Percentiles rank a stretch among this genome's conserved stretches.
Conservation (phyloP, 1,140 invertebrate species). For the Brachionus asplanchnoidis region DNA sequence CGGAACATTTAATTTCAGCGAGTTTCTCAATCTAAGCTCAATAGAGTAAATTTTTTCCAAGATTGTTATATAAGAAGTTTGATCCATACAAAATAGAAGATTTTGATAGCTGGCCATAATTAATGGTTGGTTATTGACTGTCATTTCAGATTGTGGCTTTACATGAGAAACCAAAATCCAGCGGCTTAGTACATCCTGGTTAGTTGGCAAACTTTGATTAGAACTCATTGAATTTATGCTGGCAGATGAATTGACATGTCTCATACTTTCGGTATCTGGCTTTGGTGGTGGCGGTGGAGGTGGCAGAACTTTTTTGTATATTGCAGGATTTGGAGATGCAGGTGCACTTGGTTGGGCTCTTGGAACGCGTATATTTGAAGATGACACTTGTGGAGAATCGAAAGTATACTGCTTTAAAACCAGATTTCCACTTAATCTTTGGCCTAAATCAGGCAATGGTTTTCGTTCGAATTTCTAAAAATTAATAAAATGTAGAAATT, state of each 20-base stretch:
- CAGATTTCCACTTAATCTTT: background rate
- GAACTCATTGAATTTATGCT: background rate
- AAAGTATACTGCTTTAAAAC: background rate
- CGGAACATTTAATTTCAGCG: slow-evolving; percentile 10
- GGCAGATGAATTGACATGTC: background rate
- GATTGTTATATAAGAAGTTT: background rate
- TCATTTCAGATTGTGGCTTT: slow-evolving; percentile 34
- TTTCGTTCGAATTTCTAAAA: background rate
- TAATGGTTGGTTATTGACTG: background rate
- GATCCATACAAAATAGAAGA: slow-evolving; percentile 22
- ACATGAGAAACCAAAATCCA: background rate
- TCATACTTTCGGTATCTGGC: background rate
- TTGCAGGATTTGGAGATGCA: background rate
- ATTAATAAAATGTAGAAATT: background rate
- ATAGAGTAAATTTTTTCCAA: slow-evolving; percentile 12
- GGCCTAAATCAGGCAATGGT: background rate
- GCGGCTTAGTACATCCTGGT: background rate
- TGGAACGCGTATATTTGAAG: background rate
- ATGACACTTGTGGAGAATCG: background rate
- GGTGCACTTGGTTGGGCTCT: background rate
- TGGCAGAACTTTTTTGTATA: background rate
- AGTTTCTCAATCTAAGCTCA: background rate
- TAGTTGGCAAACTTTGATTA: background rate
- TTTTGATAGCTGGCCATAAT: background rate
- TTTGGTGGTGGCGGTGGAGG: background rate